Evolutionary conservation across 2,113 vertebrate species (phyloP).

Genomic region (Catagonus wagneri): DNA sequence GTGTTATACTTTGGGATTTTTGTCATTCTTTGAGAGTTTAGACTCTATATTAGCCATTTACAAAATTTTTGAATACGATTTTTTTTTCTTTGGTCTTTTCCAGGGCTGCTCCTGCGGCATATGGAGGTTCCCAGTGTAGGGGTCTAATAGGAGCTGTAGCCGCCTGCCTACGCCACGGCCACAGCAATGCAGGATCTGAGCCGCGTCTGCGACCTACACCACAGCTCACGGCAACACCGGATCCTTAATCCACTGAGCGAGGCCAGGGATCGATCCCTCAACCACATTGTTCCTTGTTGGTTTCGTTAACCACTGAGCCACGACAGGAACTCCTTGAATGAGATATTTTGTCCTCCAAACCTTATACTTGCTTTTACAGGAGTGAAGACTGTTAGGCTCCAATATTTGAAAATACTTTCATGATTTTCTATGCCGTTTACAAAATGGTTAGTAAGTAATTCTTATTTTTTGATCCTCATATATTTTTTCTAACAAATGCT

Average conservation of each 20-base stretch:
- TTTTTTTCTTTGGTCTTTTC: no score
- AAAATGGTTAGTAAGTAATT: not conserved
- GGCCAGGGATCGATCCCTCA: no score
- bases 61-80: not conserved
- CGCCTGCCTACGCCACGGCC: no score
- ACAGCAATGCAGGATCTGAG: no score
- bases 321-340: not conserved
- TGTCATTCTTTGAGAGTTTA: not conserved
- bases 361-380: not conserved
- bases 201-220: no score
- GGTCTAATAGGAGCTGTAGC: no score
- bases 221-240: no score
- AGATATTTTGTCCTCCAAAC: not conserved
- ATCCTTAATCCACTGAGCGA: no score
- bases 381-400: not conserved
- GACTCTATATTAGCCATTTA: not conserved
- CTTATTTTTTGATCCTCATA: not conserved
- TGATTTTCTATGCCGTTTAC: not conserved
- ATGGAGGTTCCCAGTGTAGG: no score
- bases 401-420: not conserved
- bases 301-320: no score
- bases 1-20: not conserved
- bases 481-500: not conserved
- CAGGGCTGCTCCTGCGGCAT: no score
- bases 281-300: no score